These are phyloP conservation scores for Hylomyscus alleni DNA, from an alignment of 2,797 vertebrate genomes.

Conservation along the genomic window DNA sequence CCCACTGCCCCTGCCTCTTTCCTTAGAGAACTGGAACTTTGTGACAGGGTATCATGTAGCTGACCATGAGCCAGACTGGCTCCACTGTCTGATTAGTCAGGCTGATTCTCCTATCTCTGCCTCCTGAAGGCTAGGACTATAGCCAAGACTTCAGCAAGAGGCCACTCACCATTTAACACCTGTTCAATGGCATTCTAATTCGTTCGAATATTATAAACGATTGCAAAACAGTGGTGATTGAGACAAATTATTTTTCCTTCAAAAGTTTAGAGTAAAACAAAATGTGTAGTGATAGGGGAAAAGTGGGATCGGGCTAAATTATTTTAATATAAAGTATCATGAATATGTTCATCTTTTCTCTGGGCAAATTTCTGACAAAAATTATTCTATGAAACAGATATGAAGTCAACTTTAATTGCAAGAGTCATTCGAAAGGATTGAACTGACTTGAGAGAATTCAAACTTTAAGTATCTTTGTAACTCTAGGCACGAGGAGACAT, in stretches of 20 bases:
- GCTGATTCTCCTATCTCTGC: no score
- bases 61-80: no score
- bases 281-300: neutral
- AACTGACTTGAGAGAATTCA: neutral
- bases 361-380: neutral
- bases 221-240: neutral
- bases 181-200: neutral
- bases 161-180: neutral
- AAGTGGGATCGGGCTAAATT: neutral
- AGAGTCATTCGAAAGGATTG: neutral
- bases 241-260: neutral
- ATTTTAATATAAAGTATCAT: conserved; percentile 31
- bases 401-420: neutral
- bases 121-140: neutral
- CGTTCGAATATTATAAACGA: neutral
- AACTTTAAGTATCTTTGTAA: conserved; percentile 28
- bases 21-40: neutral
- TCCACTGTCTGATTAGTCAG: neutral
- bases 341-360: neutral
- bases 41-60: no score
- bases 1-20: neutral
- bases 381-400: conserved; percentile 1
- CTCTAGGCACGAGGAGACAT: neutral
- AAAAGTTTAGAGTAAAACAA: neutral
- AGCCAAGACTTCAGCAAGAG: neutral